Conservation (phyloP, 92 coral and sea anemone species). For the Blastomussa wellsi region DNA sequence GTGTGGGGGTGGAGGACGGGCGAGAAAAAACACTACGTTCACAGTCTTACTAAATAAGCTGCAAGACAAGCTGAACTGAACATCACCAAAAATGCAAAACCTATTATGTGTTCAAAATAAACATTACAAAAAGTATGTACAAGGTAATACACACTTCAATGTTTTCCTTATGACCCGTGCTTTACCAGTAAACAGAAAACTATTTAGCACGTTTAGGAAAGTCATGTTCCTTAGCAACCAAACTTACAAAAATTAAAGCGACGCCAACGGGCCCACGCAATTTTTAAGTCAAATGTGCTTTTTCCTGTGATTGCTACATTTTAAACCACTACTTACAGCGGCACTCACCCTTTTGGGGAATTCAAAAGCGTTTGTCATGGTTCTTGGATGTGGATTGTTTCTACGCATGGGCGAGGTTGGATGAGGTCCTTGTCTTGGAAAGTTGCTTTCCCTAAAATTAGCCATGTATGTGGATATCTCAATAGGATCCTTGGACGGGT, state of each 20-base stretch:
- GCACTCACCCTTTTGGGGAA: constrained; percentile 76
- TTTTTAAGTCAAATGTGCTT: background rate
- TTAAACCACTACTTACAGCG: too few relatives aligned
- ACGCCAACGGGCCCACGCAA: background rate
- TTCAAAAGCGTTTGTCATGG: constrained; percentile 73
- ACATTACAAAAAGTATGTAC: background rate
- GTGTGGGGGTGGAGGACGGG: too few relatives aligned
- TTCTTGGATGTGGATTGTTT: constrained; percentile 81
- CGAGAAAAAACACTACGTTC: too few relatives aligned
- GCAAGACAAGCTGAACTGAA: background rate
- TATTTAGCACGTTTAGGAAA: background rate
- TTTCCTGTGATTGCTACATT: background rate
- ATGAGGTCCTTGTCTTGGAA: constrained; percentile 53
- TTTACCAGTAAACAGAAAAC: background rate
- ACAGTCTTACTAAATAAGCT: background rate
- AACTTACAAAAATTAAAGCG: background rate
- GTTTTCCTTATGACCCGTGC: background rate
- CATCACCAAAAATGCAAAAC: background rate
- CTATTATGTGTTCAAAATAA: background rate
- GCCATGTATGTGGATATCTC: constrained; percentile 70
- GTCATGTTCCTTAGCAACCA: background rate
- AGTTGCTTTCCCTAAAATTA: constrained; percentile 53
- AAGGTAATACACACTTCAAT: too few relatives aligned
- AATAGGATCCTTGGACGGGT: constrained; percentile 69
- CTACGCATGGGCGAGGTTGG: constrained; percentile 76